phyloP scores from a whole-genome alignment of 2,888 invertebrate species.

The Gandaritis pyraliata region DNA sequence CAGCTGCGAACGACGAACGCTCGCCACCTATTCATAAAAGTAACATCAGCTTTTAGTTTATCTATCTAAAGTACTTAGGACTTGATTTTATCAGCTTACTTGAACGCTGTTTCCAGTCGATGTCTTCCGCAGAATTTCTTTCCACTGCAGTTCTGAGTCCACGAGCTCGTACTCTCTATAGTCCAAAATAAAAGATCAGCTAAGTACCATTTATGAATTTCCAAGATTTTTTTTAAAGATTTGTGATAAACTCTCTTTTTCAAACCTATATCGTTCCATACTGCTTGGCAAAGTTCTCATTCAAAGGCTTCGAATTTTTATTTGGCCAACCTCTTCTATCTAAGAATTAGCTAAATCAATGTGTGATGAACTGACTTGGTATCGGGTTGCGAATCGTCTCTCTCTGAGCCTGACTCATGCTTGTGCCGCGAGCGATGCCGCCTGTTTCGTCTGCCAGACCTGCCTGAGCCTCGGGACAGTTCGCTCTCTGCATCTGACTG shows the following conservation, averaged over 20 bases:
- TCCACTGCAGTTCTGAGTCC: slow-evolving; percentile 95
- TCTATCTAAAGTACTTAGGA: background rate
- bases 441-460: slow-evolving; percentile 90
- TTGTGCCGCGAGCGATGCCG: slow-evolving; percentile 91
- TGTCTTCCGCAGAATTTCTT: slow-evolving; percentile 91
- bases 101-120: slow-evolving; percentile 80
- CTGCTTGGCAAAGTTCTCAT: too few relatives aligned
- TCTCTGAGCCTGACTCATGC: slow-evolving; percentile 89
- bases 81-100: slow-evolving; percentile 50
- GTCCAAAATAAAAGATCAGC: slow-evolving; percentile 3
- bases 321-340: too few relatives aligned
- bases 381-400: slow-evolving; percentile 85
- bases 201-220: background rate
- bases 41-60: background rate
- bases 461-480: slow-evolving; percentile 92
- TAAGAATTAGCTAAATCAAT: too few relatives aligned
- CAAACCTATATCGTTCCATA: too few relatives aligned
- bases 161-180: slow-evolving; percentile 88
- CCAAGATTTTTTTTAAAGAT: too few relatives aligned
- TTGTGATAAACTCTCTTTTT: too few relatives aligned
- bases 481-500: slow-evolving; percentile 96
- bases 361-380: slow-evolving; percentile 65
- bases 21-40: slow-evolving; percentile 85
- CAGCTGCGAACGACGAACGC: slow-evolving; percentile 85
- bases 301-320: too few relatives aligned